These are phyloP conservation scores for Gouania willdenowi DNA, from an alignment of 2,797 vertebrate genomes.

Conservation along the genomic window DNA sequence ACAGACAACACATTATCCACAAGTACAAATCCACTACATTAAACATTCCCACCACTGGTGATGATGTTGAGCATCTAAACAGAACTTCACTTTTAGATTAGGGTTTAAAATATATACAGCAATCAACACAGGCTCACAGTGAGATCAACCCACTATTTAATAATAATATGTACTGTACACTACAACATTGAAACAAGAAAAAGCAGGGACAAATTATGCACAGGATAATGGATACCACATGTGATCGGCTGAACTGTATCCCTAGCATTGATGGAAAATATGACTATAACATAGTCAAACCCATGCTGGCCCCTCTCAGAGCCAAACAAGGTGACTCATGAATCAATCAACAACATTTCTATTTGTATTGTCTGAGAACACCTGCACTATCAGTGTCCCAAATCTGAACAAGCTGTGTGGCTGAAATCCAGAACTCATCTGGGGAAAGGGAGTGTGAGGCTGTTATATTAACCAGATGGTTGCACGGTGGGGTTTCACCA, in stretches of 20 bases:
- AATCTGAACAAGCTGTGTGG: constrained; percentile 14
- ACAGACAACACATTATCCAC: constrained; percentile 25
- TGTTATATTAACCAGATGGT: constrained; percentile 30
- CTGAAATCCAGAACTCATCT: constrained; percentile 10
- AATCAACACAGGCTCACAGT: constrained; percentile 1
- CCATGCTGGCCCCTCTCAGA: constrained; percentile 35
- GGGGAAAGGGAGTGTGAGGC: constrained; percentile 6
- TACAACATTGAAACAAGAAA: constrained; percentile 29
- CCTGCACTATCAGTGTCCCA: constrained; percentile 21
- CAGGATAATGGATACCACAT: constrained; percentile 70
- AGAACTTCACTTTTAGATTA: constrained; percentile 2
- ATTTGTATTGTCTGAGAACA: constrained; percentile 41
- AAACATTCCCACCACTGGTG: constrained; percentile 21
- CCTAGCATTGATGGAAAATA: constrained; percentile 68
- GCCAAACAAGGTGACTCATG: constrained; percentile 60
- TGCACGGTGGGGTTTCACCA: not conserved
- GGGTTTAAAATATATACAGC: not conserved
- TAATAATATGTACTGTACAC: too few species aligned
- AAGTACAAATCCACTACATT: constrained; percentile 10
- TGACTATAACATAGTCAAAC: constrained; percentile 56
- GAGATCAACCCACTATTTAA: constrained; percentile 17
- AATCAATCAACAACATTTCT: constrained; percentile 48
- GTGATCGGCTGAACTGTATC: constrained; percentile 57
- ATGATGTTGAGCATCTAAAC: constrained; percentile 16
- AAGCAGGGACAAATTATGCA: constrained; percentile 50